A percentile compares a stretch with the other conserved stretches of the same genome.
Conservation (phyloP, 92 coral and sea anemone species). For the Porites evermanni region DNA sequence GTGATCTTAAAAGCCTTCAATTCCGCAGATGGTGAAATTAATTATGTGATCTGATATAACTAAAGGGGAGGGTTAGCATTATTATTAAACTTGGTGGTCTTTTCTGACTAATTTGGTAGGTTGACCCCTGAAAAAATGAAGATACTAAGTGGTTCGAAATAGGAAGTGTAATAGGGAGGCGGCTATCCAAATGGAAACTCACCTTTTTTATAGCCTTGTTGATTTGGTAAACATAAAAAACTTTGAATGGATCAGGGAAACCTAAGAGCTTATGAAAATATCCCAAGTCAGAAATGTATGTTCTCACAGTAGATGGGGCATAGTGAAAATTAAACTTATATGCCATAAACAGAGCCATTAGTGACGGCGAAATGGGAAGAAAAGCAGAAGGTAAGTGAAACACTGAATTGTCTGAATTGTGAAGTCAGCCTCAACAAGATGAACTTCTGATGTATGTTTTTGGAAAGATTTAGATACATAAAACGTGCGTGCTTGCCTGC, state of each 20-base stretch:
- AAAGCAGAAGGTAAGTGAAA: no score
- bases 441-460: no score
- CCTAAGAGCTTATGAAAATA: slow-evolving; percentile 33
- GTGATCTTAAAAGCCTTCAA: background rate
- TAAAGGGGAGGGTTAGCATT: no score
- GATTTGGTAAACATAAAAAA: slow-evolving; percentile 11
- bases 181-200: slow-evolving; percentile 34
- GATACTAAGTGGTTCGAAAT: slow-evolving; percentile 11
- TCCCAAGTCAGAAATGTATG: background rate
- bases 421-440: no score
- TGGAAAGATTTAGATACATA: no score
- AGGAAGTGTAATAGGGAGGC: slow-evolving; percentile 64
- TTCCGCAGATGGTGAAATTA: background rate
- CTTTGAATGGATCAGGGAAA: slow-evolving; percentile 37
- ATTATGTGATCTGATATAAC: background rate
- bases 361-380: slow-evolving; percentile 12
- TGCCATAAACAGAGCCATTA: slow-evolving; percentile 39
- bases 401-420: no score
- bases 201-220: no score
- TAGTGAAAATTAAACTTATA: slow-evolving; percentile 13
- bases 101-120: slow-evolving; percentile 9
- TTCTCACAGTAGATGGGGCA: slow-evolving; percentile 50
- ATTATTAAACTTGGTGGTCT: background rate
- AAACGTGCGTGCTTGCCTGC: no score
- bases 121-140: background rate